Percentiles rank a stretch among this genome's conserved stretches.
Conservation (phyloP, 2,888 invertebrate genomes). For the Hydriomena furcata region DNA sequence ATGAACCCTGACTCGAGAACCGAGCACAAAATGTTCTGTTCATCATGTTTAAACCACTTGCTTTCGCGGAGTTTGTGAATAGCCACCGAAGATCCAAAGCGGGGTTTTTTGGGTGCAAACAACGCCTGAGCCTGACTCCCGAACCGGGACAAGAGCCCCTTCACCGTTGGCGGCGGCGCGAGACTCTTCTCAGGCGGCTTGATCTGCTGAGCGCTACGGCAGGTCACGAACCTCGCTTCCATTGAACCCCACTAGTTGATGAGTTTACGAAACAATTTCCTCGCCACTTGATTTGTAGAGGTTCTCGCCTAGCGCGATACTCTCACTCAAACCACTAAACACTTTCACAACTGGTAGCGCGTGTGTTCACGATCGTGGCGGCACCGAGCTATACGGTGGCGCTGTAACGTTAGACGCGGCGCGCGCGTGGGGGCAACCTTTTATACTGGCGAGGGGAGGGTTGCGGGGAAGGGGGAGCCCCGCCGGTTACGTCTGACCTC, state of each 20-base stretch:
- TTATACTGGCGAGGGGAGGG: conserved; percentile 58
- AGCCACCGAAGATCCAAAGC: conserved; percentile 86
- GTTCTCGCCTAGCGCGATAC: conserved; percentile 53
- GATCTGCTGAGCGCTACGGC: conserved; percentile 82
- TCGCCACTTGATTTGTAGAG: conserved; percentile 55
- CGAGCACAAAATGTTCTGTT: conserved; percentile 87
- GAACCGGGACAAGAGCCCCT: conserved; percentile 80
- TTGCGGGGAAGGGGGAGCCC: conserved; percentile 42
- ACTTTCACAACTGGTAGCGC: conserved; percentile 80
- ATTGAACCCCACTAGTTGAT: conserved; percentile 77
- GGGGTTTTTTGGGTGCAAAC: conserved; percentile 78
- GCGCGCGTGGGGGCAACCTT: conserved; percentile 65
- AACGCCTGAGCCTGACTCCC: conserved; percentile 82
- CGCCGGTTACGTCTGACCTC: conserved; percentile 55
- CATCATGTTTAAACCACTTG: conserved; percentile 89
- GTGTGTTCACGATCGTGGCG: conserved; percentile 57
- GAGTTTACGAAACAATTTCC: conserved; percentile 64
- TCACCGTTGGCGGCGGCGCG: conserved; percentile 77
- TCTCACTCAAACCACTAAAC: conserved; percentile 77
- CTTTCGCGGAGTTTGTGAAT: conserved; percentile 88
- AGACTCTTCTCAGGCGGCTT: conserved; percentile 82
- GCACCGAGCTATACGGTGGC: conserved; percentile 63
- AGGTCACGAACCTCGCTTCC: conserved; percentile 84
- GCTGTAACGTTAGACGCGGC: conserved; percentile 73
- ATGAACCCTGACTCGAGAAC: conserved; percentile 89